Evolutionary conservation across 2,797 vertebrate species (phyloP), one percentile per base, ranked within the genome.

Genomic region (Melanotaenia trifasciata): DNA sequence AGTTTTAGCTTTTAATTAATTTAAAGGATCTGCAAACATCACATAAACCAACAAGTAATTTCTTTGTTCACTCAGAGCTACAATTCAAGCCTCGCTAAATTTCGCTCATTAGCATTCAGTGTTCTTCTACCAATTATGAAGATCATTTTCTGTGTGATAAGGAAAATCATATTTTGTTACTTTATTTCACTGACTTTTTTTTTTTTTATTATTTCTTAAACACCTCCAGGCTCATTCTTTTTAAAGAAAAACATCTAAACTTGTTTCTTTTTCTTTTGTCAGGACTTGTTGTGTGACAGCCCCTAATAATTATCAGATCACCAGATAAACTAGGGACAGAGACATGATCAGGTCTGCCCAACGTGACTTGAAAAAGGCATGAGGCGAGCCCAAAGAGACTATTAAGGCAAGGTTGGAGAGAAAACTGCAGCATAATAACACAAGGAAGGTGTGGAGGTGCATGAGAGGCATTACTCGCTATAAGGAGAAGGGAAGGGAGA

Each of bases 31-130:
- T 72, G 43, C 58, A 60, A 43, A 50, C 14, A 16, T 24, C 18
- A 62, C 50, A 50, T 70, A 13, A 0, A 33, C 58, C 57, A 60
- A 38, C 9, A 24, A 63, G 63, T 38, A 43, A 30, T 43, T 28
- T 63, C 22, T 5, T 18, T 60, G 38, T 68, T 50, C 59, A 36
- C 56, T 28, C 65, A 35, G 1, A 24, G 30, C 58, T 22, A 3
- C 28, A 18, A 64, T 53, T 45, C 58, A 30, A 1, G 53, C 3
- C 54, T 79, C 68, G 24, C 56, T 71, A 33, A 12, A 68, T 61
- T 79, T 62, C 5, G 30, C 58, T 75, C 36, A 58, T 84, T 73
- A 56, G 64, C 61, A 79, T 86, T 80, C 64, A 35, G 16, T 3
- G 0, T 24, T 56, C 24, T 58, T 71, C 18, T 70, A 24, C 56